Evolutionary conservation across 2,113 vertebrate genomes (phyloP).

Genomic region (Vulpes ferrilata): DNA sequence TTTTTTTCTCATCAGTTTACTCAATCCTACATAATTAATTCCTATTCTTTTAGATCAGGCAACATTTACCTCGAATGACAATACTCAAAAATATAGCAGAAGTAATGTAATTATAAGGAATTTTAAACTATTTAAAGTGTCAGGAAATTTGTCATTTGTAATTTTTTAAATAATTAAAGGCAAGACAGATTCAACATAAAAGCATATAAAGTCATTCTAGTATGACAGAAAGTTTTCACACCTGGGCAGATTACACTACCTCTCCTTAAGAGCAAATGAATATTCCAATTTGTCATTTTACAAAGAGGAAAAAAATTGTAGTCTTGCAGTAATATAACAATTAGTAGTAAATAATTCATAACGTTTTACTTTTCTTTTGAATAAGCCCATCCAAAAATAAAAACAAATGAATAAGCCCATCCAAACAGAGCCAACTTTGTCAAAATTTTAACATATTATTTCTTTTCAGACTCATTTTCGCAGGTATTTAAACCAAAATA

Average conservation of each 20-base stretch:
- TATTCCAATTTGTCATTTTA: constrained; percentile 17
- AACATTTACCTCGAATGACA: neutral
- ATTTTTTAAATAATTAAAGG: constrained; percentile 9
- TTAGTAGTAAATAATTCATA: neutral
- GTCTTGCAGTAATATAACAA: neutral
- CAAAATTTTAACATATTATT: constrained; percentile 19
- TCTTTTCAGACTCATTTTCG: neutral
- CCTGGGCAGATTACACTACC: neutral
- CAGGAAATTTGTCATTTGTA: neutral
- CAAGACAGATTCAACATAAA: constrained; percentile 5
- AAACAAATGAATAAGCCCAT: neutral
- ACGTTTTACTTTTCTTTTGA: neutral
- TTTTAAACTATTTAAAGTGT: neutral
- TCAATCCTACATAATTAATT: neutral
- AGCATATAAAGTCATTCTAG: neutral
- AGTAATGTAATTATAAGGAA: neutral
- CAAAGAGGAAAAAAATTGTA: constrained; percentile 26
- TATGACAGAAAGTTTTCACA: neutral
- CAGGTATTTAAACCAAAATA: neutral
- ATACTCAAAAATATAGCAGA: neutral
- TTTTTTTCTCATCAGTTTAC: neutral
- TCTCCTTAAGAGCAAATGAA: neutral
- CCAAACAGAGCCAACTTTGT: neutral
- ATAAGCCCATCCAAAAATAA: neutral
- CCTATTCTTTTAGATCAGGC: neutral